A percentile compares a stretch with the other conserved stretches of the same genome.
These are phyloP conservation scores for Picathartes gymnocephalus DNA, from an alignment of 2,113 vertebrate species.

Conservation along the genomic window DNA sequence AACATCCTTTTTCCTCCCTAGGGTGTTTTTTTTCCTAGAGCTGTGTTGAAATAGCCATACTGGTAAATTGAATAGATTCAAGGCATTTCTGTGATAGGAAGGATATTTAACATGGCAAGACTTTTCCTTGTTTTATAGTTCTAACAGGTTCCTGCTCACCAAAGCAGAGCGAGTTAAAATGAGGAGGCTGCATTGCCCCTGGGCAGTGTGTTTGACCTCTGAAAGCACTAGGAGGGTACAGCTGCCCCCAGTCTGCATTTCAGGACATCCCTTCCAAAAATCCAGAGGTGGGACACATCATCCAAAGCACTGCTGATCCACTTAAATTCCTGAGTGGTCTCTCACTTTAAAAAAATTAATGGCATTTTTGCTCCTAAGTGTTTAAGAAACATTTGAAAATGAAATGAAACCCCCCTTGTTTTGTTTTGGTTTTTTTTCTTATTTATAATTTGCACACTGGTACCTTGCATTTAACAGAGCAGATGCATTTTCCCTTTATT, in stretches of 20 bases:
- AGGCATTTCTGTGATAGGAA: neutral
- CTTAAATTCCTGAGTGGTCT: neutral
- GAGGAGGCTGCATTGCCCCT: neutral
- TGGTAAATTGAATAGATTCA: neutral
- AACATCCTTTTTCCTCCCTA: neutral
- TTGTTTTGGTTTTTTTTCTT: neutral
- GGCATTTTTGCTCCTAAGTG: neutral
- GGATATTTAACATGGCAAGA: neutral
- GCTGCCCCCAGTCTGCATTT: neutral
- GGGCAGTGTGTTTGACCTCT: neutral
- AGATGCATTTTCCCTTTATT: neutral
- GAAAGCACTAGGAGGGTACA: neutral
- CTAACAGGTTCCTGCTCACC: neutral
- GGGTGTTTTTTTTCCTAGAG: neutral
- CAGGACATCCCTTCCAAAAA: neutral
- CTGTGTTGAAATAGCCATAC: neutral
- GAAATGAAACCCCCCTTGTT: neutral
- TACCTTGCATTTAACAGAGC: neutral
- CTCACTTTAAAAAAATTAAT: neutral
- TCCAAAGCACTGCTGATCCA: fast-evolving
- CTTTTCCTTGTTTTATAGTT: neutral
- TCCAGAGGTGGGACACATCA: neutral
- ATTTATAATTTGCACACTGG: neutral
- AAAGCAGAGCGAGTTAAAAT: neutral
- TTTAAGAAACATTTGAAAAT: neutral